Evolutionary conservation across 2,113 vertebrate species (phyloP).

Genomic region (Oreochromis aureus): DNA sequence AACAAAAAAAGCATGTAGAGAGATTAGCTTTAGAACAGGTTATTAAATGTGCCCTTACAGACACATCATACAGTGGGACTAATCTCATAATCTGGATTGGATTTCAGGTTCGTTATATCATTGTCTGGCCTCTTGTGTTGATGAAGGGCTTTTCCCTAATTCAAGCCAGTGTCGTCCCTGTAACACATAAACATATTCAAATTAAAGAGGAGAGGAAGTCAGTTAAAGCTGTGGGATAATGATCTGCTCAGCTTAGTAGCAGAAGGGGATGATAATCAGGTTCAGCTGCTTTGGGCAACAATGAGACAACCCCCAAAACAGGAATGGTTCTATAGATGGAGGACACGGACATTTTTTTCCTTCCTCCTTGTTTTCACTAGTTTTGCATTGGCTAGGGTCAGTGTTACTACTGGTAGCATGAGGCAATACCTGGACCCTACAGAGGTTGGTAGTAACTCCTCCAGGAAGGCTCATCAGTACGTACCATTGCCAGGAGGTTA

Average conservation of each 20-base stretch:
- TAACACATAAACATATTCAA: neutral
- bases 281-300: neutral
- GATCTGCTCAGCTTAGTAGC: neutral
- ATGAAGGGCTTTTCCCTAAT: neutral
- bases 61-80: neutral
- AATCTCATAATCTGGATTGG: conserved; percentile 8
- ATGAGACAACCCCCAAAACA: neutral
- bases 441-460: neutral
- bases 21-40: conserved; percentile 32
- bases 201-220: neutral
- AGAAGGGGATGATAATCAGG: neutral
- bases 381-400: neutral
- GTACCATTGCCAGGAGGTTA: neutral
- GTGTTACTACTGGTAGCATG: neutral
- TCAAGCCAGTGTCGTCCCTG: neutral
- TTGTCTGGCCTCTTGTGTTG: neutral
- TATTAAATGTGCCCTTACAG: conserved; percentile 8
- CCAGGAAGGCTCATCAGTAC: neutral
- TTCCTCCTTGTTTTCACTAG: neutral
- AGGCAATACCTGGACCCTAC: neutral
- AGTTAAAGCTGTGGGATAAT: neutral
- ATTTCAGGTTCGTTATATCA: neutral
- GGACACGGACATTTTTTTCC: neutral
- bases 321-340: neutral
- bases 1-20: conserved; percentile 3